Evolutionary conservation across 2,797 vertebrate genomes (phyloP), one percentile per base, ranked within the genome.

Genomic region (Sebastolobus altivelis): DNA sequence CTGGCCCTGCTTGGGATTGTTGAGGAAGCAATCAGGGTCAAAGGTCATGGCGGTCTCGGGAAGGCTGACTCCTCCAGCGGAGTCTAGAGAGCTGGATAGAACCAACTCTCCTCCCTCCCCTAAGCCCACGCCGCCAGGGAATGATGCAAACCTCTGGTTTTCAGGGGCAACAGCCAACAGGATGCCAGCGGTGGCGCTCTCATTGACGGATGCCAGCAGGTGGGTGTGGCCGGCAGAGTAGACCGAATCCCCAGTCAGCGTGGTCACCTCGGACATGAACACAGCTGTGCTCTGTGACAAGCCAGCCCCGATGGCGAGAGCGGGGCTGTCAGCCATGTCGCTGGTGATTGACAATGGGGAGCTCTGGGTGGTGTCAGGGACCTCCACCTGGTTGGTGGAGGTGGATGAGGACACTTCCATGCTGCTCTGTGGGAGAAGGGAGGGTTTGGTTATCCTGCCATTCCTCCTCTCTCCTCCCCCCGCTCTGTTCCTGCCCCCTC

Each of bases 11-110:
- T 99, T 99, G 80, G 98, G 98, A 82, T 99, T 99, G 89, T 99
- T 99, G 87, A 99, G 98, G 94, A 99, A 99, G 95, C 98, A 99
- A 94, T 99, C 98, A 0, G 98, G 98, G 95, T 99, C 98, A 90
- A 99, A 99, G 90, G 97, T 99, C 97, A 99, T 97, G 87, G 96
- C 95, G 88, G 97, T 97, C 87, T 99, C 98, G 52, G 96, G 95
- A 82, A 99, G 96, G 95, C 97, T 99, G 83, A 98, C 96, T 84
- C 94, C 96, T 86, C 95, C 95, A 69, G 95, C 94, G 8, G 96
- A 81, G 72, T 99, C 98, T 3, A 99, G 95, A 86, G 96, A 99
- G 90, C 98, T 99, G 74, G 98, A 99, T 60, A 99, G 96, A 75
- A 99, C 97, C 86, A 99, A 94, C 92, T 99, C 98, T 90, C 98